These are phyloP conservation scores for Sycophaga agraensis DNA, from an alignment of 1,140 invertebrate genomes.

Conservation along the genomic window DNA sequence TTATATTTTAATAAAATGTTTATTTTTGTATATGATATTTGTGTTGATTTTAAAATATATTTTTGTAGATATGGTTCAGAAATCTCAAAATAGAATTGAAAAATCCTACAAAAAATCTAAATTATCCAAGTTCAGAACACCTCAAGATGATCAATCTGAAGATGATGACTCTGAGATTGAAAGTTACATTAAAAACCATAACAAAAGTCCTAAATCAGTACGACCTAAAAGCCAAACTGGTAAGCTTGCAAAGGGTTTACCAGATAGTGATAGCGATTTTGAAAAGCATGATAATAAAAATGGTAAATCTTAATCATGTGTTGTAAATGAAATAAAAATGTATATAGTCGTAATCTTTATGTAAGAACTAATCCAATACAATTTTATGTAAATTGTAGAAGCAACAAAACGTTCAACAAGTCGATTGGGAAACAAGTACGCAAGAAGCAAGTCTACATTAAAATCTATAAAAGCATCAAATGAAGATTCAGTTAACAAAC, in stretches of 20 bases:
- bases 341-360: no score
- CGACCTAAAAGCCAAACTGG: background rate
- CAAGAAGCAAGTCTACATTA: background rate
- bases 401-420: constrained; percentile 4
- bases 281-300: no score
- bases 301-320: no score
- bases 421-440: background rate
- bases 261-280: background rate
- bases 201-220: background rate
- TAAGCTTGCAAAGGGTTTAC: background rate
- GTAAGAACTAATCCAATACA: no score
- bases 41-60: no score
- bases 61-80: no score
- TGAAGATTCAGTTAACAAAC: background rate
- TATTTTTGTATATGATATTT: no score
- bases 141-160: background rate
- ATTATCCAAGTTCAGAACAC: background rate
- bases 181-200: background rate
- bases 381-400: no score
- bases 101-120: background rate
- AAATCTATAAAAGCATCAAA: background rate
- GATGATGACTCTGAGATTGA: constrained; percentile 14
- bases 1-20: no score
- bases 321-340: no score
- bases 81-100: background rate